Conservation (phyloP, 1,140 invertebrate species). For the Zaprionus davidi region DNA sequence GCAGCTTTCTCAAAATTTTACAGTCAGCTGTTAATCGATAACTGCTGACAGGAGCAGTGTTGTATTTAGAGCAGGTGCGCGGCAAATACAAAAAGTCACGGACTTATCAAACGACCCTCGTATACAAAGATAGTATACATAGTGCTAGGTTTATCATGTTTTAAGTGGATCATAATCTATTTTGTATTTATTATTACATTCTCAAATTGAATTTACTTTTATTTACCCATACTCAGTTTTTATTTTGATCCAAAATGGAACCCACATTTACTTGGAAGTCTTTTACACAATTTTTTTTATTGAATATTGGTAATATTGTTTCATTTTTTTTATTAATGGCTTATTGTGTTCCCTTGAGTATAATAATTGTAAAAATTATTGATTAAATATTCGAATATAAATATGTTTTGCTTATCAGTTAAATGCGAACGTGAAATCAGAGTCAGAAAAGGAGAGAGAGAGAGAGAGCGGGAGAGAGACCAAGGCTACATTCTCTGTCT, state of each 20-base stretch:
- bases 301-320: neutral
- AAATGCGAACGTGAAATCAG: neutral
- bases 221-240: neutral
- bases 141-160: neutral
- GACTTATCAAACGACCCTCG: no score
- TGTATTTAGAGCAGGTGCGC: no score
- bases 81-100: no score
- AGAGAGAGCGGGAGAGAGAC: neutral
- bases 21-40: no score
- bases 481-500: neutral
- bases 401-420: slow-evolving; percentile 1
- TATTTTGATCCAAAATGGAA: no score
- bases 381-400: neutral
- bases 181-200: no score
- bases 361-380: neutral
- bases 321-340: neutral
- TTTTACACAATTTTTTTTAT: no score
- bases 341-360: neutral
- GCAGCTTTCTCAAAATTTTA: no score
- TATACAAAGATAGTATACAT: neutral
- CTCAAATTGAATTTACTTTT: neutral
- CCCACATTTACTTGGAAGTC: no score
- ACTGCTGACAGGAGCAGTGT: no score
- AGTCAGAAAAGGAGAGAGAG: neutral
- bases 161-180: neutral